Conservation (phyloP, 2,797 vertebrate species). For the Spatula versicolor region DNA sequence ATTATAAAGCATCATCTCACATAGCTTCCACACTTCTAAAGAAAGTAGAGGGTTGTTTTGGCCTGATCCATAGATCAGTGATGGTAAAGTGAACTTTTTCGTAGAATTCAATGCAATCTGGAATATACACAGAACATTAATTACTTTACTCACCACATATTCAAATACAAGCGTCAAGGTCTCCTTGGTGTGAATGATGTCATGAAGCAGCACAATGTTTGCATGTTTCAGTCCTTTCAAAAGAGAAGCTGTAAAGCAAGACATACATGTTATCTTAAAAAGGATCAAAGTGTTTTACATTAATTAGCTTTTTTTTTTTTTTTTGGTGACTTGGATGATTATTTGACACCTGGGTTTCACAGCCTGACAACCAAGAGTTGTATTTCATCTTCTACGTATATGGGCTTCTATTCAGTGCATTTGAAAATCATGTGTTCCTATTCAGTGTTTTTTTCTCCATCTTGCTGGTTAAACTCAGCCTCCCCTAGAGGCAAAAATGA, state of each 20-base stretch:
- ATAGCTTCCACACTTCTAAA: neutral
- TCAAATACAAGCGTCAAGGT: slow-evolving; percentile 89
- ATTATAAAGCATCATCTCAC: neutral
- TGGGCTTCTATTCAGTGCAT: neutral
- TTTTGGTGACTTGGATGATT: neutral
- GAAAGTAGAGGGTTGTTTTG: neutral
- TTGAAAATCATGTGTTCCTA: neutral
- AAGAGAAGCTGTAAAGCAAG: slow-evolving; percentile 88
- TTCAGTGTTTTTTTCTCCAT: neutral
- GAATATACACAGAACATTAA: neutral
- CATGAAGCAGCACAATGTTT: slow-evolving; percentile 89
- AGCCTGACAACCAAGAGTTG: neutral
- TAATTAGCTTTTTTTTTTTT: neutral
- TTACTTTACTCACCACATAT: slow-evolving; percentile 85
- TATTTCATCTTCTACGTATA: neutral
- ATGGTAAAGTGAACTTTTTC: neutral
- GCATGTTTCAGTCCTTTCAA: slow-evolving; percentile 92
- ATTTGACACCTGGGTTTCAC: neutral
- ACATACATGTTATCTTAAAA: neutral
- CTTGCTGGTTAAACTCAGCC: neutral
- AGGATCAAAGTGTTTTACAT: neutral
- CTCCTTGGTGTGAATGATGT: slow-evolving; percentile 91
- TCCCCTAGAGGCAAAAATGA: neutral
- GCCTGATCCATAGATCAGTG: neutral
- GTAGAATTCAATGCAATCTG: neutral